Percentiles rank a stretch among this genome's conserved stretches.
phyloP scores from a whole-genome alignment of 2,888 invertebrate genomes.

The Dione vanillae region DNA sequence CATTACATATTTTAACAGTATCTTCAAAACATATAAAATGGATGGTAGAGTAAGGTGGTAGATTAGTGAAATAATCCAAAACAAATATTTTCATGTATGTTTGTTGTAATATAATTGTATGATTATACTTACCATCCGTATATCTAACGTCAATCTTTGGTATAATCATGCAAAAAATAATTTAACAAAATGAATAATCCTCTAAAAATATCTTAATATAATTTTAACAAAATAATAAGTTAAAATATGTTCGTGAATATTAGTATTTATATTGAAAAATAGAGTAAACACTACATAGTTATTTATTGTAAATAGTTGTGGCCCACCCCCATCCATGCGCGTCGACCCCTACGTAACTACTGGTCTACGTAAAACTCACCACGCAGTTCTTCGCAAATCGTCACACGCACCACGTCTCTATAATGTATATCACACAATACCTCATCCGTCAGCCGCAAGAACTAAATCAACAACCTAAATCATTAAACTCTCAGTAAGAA shows the following conservation, averaged over 20 bases:
- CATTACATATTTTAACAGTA: no score
- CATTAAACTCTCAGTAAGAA: slow-evolving; percentile 32
- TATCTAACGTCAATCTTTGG: no score
- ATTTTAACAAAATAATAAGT: not conserved
- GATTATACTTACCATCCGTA: no score
- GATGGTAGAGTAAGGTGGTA: no score
- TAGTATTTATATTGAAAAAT: not conserved
- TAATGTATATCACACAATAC: slow-evolving; percentile 58
- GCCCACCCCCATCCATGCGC: slow-evolving; percentile 73
- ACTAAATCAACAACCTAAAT: slow-evolving; percentile 54
- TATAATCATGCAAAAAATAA: no score
- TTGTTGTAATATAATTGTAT: no score
- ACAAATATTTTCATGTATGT: no score
- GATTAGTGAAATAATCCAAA: no score
- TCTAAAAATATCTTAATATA: not conserved
- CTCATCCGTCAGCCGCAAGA: slow-evolving; percentile 51
- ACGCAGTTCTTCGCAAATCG: slow-evolving; percentile 77
- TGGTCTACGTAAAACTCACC: slow-evolving; percentile 63
- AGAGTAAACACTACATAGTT: slow-evolving; percentile 44
- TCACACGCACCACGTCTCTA: slow-evolving; percentile 66
- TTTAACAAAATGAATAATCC: no score
- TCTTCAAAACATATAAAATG: no score
- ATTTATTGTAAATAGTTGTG: slow-evolving; percentile 66
- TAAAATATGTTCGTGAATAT: not conserved
- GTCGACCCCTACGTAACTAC: slow-evolving; percentile 56